Evolutionary conservation across 1,140 invertebrate species (phyloP).

Genomic region (Drosophila kepulauana): DNA sequence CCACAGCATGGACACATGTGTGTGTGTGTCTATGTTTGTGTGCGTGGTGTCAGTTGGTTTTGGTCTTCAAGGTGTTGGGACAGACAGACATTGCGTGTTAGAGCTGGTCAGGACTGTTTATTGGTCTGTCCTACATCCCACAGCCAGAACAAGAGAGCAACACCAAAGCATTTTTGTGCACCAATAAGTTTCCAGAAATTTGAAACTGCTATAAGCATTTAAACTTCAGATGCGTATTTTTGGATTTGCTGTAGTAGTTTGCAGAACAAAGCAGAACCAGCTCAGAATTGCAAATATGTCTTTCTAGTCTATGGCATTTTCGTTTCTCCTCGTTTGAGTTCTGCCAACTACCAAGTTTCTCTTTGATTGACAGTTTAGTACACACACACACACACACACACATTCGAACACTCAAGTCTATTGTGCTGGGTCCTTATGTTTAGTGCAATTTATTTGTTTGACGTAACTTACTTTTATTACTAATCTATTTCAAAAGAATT

Average conservation of each 20-base stretch:
- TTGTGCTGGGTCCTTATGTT: not conserved
- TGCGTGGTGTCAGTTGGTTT: slow-evolving; percentile 22
- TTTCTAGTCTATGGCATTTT: not conserved
- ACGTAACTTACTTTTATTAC: not conserved
- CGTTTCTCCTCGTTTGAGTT: not conserved
- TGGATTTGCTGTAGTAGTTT: slow-evolving; percentile 45
- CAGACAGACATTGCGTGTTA: slow-evolving; percentile 47
- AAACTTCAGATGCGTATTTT: slow-evolving; percentile 37
- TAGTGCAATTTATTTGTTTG: not conserved
- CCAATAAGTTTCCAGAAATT: slow-evolving; percentile 53
- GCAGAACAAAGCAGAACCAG: not conserved
- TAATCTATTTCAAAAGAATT: too few species aligned
- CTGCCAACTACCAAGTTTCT: not conserved
- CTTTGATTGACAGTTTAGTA: not conserved
- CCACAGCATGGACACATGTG: slow-evolving; percentile 22
- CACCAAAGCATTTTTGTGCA: slow-evolving; percentile 45
- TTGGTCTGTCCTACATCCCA: slow-evolving; percentile 59
- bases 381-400: not conserved
- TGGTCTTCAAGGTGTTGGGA: slow-evolving; percentile 3
- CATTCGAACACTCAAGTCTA: not conserved
- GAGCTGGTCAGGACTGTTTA: slow-evolving; percentile 56
- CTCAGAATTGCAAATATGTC: not conserved
- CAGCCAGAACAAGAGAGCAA: slow-evolving; percentile 42
- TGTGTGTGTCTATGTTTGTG: not conserved
- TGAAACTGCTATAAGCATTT: slow-evolving; percentile 44